Percentiles rank a stretch among this genome's conserved stretches.
Conservation (phyloP, 1,140 invertebrate species). For the Meloidogyne exigua region DNA sequence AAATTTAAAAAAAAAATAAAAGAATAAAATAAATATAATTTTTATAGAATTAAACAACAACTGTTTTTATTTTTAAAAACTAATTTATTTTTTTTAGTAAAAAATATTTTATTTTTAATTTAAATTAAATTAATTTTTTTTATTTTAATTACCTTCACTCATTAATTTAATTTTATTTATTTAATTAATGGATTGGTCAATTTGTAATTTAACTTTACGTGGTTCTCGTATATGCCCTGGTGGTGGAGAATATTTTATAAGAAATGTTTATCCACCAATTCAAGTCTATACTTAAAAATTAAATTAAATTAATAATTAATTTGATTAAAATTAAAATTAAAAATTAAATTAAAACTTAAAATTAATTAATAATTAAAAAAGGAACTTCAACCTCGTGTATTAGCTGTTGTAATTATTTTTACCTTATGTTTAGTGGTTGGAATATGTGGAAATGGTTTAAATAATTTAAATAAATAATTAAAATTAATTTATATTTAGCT, state of each 20-base stretch:
- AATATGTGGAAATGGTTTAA: constrained; percentile 55
- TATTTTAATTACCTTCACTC: not conserved
- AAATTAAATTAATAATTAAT: constrained; percentile 14
- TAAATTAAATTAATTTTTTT: too few species aligned
- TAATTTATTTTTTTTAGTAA: too few species aligned
- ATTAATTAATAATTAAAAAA: constrained; percentile 32
- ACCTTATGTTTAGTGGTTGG: constrained; percentile 62
- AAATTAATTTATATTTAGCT: constrained; percentile 21
- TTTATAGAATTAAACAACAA: too few species aligned
- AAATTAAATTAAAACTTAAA: constrained; percentile 19
- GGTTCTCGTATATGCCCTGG: constrained; percentile 31
- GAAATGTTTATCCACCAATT: constrained; percentile 59
- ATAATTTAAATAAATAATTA: constrained; percentile 2
- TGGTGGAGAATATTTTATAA: constrained; percentile 44
- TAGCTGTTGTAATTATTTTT: constrained; percentile 60
- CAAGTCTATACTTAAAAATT: constrained; percentile 39
- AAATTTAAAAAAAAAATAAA: too few species aligned
- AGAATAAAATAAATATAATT: too few species aligned
- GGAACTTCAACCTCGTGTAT: constrained; percentile 59
- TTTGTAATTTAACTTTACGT: constrained; percentile 30
- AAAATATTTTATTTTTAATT: too few species aligned
- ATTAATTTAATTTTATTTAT: not conserved
- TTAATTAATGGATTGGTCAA: not conserved
- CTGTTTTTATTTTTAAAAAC: too few species aligned
- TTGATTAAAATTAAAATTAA: too few species aligned